Evolutionary conservation across 2,888 invertebrate species (phyloP).

Genomic region (Alitta virens): DNA sequence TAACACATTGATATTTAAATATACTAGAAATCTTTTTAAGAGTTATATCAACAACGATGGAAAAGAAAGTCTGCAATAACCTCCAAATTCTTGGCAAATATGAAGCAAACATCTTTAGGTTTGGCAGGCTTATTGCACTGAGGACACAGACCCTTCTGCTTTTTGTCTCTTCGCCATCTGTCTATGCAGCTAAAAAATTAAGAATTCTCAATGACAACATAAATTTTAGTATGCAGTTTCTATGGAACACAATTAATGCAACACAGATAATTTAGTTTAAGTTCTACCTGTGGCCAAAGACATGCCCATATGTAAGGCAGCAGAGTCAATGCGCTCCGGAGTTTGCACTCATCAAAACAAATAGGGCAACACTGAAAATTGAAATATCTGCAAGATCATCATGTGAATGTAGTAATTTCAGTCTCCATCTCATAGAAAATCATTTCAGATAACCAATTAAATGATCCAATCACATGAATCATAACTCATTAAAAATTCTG

Average conservation of each 20-base stretch:
- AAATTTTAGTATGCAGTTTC: not conserved
- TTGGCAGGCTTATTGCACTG: constrained; percentile 79
- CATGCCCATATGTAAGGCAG: constrained; percentile 87
- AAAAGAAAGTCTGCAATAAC: constrained; percentile 32
- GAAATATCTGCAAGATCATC: not conserved
- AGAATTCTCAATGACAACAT: not conserved
- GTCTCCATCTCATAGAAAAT: no score
- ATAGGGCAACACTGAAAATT: not conserved
- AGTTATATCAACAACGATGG: no score
- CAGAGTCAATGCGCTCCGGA: constrained; percentile 81
- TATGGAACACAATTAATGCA: no score
- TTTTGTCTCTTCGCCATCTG: constrained; percentile 68
- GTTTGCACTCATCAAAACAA: constrained; percentile 74
- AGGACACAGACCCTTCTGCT: constrained; percentile 69
- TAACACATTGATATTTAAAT: no score
- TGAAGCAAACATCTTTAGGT: constrained; percentile 69
- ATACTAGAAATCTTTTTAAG: no score
- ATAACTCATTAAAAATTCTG: no score
- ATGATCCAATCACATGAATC: no score
- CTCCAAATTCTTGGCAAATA: constrained; percentile 74
- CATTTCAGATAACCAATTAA: no score
- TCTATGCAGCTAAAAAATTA: constrained; percentile 69
- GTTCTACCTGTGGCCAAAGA: constrained; percentile 71
- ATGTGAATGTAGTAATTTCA: no score
- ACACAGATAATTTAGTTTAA: not conserved